These are phyloP conservation scores for Itoplectis maculator DNA, from an alignment of 2,888 invertebrate species.

Conservation along the genomic window DNA sequence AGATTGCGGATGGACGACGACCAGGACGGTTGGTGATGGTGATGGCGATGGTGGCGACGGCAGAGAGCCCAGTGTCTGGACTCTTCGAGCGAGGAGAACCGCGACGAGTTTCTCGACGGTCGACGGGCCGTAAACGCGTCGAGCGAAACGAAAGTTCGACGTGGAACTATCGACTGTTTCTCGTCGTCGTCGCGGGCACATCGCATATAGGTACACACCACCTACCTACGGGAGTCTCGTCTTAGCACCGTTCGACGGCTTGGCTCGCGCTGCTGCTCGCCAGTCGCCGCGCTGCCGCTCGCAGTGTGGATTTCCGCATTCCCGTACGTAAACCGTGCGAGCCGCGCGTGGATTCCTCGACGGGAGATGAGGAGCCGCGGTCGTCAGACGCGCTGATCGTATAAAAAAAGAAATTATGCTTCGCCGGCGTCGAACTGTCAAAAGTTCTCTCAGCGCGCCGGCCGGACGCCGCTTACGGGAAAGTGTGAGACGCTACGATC, in stretches of 20 bases:
- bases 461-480: not conserved
- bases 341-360: conserved; percentile 33
- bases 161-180: conserved; percentile 51
- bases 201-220: not conserved
- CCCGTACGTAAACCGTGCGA: conserved; percentile 23
- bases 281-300: not conserved
- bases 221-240: not conserved
- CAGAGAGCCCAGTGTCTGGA: not conserved
- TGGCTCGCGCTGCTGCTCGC: no score
- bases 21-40: no score
- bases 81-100: conserved; percentile 61
- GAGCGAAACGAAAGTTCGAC: conserved; percentile 63
- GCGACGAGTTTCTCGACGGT: conserved; percentile 43
- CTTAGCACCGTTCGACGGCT: conserved; percentile 40
- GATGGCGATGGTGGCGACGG: no score
- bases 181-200: conserved; percentile 49
- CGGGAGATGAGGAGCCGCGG: not conserved
- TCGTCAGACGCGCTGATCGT: not conserved
- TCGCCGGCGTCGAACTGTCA: not conserved
- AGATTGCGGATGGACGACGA: not conserved
- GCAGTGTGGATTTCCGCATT: conserved; percentile 57
- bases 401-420: not conserved
- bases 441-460: not conserved
- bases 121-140: conserved; percentile 52
- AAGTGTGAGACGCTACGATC: not conserved